These are phyloP conservation scores for Carettochelys insculpta DNA, from an alignment of 2,113 vertebrate species.

Conservation along the genomic window DNA sequence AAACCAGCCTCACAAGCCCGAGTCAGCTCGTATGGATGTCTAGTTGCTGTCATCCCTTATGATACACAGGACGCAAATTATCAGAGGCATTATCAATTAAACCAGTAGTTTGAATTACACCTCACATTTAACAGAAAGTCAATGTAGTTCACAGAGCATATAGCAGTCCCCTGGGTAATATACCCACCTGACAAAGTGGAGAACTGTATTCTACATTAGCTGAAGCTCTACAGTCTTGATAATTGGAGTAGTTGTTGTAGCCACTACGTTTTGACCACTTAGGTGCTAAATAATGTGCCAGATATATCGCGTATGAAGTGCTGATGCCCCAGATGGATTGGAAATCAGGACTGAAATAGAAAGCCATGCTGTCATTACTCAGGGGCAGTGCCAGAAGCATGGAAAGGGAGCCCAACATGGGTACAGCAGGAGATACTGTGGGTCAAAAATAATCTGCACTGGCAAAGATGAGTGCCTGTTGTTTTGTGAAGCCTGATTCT, in stretches of 20 bases:
- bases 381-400: background rate
- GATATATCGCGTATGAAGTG: background rate
- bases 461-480: accelerated
- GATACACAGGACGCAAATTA: background rate
- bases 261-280: background rate
- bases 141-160: background rate
- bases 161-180: background rate
- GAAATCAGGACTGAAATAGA: background rate
- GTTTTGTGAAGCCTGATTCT: background rate
- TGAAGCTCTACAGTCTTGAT: background rate
- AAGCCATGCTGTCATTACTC: background rate
- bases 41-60: background rate
- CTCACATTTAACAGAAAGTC: background rate
- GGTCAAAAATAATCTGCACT: accelerated
- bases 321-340: background rate
- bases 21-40: background rate
- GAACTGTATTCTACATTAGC: background rate
- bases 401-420: background rate
- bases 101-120: background rate
- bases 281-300: background rate
- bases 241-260: background rate
- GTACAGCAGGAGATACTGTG: background rate
- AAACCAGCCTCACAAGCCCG: background rate
- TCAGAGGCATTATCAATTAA: background rate
- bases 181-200: background rate